Percentiles rank a stretch among this genome's conserved stretches.
phyloP scores from a whole-genome alignment of 2,888 invertebrate genomes.

The Latrodectus hesperus region DNA sequence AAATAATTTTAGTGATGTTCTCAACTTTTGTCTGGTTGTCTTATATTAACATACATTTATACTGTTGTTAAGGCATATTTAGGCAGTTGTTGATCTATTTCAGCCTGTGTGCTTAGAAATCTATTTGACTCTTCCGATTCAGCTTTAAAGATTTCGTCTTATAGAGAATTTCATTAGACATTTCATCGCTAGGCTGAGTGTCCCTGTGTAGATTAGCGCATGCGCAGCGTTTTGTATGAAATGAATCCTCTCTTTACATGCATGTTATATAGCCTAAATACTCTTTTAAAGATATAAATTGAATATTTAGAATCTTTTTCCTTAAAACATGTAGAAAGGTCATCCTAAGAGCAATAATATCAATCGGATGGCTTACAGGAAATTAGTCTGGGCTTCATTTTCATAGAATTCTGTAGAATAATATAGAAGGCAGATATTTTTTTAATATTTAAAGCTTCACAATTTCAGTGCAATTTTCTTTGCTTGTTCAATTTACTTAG shows the following conservation, averaged over 20 bases:
- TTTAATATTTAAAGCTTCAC: no score
- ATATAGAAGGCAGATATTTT: no score
- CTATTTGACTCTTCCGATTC: slow-evolving; percentile 56
- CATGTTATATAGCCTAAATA: slow-evolving; percentile 54
- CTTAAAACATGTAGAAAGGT: no score
- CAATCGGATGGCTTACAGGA: no score
- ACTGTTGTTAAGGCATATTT: slow-evolving; percentile 40
- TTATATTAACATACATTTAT: slow-evolving; percentile 43
- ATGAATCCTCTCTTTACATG: slow-evolving; percentile 21
- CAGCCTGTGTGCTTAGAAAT: slow-evolving; percentile 55
- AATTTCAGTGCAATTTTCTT: no score
- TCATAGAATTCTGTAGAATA: no score
- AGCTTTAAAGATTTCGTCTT: slow-evolving; percentile 52
- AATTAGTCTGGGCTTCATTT: no score
- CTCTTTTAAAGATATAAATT: slow-evolving; percentile 38
- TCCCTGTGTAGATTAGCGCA: slow-evolving; percentile 2
- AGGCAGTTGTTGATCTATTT: slow-evolving; percentile 43
- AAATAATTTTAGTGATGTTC: not conserved
- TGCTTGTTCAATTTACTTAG: no score
- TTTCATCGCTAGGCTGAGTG: slow-evolving; percentile 31
- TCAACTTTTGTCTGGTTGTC: slow-evolving; percentile 33
- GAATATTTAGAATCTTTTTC: no score
- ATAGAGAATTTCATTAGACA: slow-evolving; percentile 51
- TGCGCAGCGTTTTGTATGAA: slow-evolving; percentile 60
- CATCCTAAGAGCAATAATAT: no score